Conservation (phyloP, 2,113 vertebrate species). For the Podarcis muralis region DNA sequence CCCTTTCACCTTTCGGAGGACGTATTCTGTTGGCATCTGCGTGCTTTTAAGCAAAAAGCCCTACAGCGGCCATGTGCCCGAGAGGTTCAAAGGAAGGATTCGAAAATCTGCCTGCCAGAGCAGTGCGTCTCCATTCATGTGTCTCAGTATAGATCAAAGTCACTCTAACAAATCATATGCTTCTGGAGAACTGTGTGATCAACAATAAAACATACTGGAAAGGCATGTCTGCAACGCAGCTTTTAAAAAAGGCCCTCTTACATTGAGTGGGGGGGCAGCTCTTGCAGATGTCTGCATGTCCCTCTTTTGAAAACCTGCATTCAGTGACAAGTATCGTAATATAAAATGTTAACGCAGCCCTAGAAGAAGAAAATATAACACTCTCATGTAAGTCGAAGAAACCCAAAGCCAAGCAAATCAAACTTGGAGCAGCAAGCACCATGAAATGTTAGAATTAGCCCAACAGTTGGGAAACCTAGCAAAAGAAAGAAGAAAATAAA, state of each 20-base stretch:
- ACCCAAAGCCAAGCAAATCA: too few species aligned
- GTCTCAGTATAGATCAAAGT: neutral
- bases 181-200: neutral
- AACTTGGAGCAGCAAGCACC: too few species aligned
- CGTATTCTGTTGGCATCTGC: neutral
- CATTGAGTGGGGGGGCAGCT: neutral
- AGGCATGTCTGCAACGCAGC: neutral
- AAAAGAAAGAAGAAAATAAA: too few species aligned
- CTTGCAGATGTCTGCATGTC: neutral
- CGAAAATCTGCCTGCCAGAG: neutral
- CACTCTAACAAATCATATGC: neutral
- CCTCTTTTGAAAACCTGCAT: neutral
- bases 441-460: too few species aligned
- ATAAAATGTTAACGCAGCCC: too few species aligned
- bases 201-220: neutral
- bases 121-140: neutral
- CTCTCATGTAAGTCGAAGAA: too few species aligned
- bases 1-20: neutral
- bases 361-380: too few species aligned
- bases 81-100: slow-evolving; percentile 7
- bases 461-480: too few species aligned
- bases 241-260: neutral
- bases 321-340: neutral
- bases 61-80: neutral
- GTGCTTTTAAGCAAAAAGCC: slow-evolving; percentile 12